A percentile compares a stretch with the other conserved stretches of the same genome.
Conservation (phyloP, 2,888 invertebrate species). For the Lingula anatina region DNA sequence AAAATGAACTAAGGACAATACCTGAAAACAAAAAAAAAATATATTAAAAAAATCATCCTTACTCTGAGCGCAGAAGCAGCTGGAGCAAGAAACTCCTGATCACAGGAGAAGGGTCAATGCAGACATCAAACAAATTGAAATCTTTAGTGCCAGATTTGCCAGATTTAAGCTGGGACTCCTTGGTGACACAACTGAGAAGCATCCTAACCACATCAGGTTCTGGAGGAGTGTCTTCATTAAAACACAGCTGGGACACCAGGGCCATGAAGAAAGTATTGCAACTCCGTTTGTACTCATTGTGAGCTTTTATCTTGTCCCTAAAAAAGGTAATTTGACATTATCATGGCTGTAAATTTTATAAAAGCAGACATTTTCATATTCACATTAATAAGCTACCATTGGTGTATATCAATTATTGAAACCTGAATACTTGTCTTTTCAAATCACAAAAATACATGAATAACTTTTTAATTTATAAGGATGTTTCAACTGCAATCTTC, state of each 20-base stretch:
- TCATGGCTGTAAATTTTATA: too few species aligned
- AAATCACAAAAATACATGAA: too few species aligned
- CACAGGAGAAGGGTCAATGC: constrained; percentile 37
- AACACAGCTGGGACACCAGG: constrained; percentile 17
- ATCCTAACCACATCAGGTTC: constrained; percentile 11
- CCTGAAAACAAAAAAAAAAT: too few species aligned
- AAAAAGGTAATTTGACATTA: too few species aligned
- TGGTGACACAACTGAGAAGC: constrained; percentile 8
- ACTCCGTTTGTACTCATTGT: constrained; percentile 12
- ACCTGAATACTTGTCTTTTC: too few species aligned
- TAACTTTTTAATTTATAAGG: too few species aligned
- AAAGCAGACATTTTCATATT: too few species aligned
- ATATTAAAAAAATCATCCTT: too few species aligned
- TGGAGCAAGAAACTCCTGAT: constrained; percentile 35
- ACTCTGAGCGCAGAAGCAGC: constrained; percentile 31
- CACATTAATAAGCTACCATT: too few species aligned
- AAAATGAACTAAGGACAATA: too few species aligned
- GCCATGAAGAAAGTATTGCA: constrained; percentile 19
- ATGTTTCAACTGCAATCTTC: too few species aligned
- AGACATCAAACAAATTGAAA: constrained; percentile 28
- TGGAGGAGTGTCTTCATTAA: constrained; percentile 13
- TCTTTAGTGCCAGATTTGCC: constrained; percentile 15
- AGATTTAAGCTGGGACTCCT: not conserved
- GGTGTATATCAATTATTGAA: too few species aligned
- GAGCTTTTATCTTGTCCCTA: constrained; percentile 6